These are phyloP conservation scores for Polyploca ridens DNA, from an alignment of 2,888 invertebrate genomes.

Conservation along the genomic window DNA sequence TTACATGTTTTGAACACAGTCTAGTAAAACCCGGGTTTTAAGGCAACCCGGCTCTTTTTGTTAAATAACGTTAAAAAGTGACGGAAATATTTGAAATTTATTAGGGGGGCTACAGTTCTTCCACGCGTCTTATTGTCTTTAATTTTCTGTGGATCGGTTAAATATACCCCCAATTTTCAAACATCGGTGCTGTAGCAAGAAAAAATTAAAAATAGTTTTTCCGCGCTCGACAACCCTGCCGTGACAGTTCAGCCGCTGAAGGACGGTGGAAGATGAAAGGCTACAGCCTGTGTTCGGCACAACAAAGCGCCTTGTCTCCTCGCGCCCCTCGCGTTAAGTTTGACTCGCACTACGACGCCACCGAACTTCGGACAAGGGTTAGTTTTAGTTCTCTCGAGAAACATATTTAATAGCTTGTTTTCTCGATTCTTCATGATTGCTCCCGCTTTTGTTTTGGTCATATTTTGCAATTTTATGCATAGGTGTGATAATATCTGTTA, in stretches of 20 bases:
- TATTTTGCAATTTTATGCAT: neutral
- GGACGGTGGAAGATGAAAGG: constrained; percentile 72
- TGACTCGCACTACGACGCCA: constrained; percentile 31
- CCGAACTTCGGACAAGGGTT: constrained; percentile 35
- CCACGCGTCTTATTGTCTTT: too few species aligned
- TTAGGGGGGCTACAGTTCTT: too few species aligned
- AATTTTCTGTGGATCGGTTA: too few species aligned
- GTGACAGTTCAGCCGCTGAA: constrained; percentile 54
- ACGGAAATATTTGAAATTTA: too few species aligned
- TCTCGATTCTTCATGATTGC: neutral
- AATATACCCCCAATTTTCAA: too few species aligned
- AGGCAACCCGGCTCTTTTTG: too few species aligned
- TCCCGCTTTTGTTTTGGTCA: neutral
- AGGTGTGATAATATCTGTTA: too few species aligned
- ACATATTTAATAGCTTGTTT: constrained; percentile 2
- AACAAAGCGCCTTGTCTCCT: constrained; percentile 74
- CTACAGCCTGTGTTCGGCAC: constrained; percentile 64
- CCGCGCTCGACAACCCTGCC: constrained; percentile 5
- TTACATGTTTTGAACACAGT: too few species aligned
- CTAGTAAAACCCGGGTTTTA: too few species aligned
- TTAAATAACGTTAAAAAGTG: too few species aligned
- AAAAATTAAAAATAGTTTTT: too few species aligned
- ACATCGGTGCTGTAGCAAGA: too few species aligned
- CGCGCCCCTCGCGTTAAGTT: constrained; percentile 55
- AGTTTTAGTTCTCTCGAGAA: constrained; percentile 14